Evolutionary conservation across 2,888 invertebrate species (phyloP).

Genomic region (Coecobrya sp.): DNA sequence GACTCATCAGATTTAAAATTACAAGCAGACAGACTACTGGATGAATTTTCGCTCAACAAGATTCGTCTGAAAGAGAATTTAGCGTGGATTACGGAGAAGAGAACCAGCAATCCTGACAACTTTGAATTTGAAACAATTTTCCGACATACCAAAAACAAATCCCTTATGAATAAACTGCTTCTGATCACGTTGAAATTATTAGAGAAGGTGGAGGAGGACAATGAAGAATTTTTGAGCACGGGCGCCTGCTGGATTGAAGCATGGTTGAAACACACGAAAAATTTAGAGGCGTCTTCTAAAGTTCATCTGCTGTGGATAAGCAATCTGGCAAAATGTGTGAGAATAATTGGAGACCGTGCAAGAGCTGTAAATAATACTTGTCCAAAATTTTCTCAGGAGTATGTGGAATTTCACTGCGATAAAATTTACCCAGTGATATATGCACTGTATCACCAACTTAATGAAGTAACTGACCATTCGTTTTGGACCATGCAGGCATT

Average conservation of each 20-base stretch:
- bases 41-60: constrained; percentile 11
- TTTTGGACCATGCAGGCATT: constrained; percentile 77
- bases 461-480: constrained; percentile 55
- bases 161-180: constrained; percentile 70
- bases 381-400: constrained; percentile 82
- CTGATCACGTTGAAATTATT: constrained; percentile 77
- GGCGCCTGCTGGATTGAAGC: constrained; percentile 85
- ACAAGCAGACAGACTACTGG: constrained; percentile 77
- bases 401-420: constrained; percentile 83
- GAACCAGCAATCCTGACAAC: constrained; percentile 65
- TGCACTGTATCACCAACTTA: constrained; percentile 81
- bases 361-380: constrained; percentile 39
- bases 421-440: constrained; percentile 84
- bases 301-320: constrained; percentile 79
- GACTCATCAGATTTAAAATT: constrained; percentile 50
- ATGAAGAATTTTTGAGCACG: constrained; percentile 81
- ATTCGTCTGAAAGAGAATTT: constrained; percentile 53
- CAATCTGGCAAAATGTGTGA: constrained; percentile 79
- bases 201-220: constrained; percentile 65
- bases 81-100: constrained; percentile 68
- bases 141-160: constrained; percentile 70
- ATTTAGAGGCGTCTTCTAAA: constrained; percentile 74
- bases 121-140: constrained; percentile 84
- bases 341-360: constrained; percentile 71
- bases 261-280: constrained; percentile 83